Evolutionary conservation across 2,888 invertebrate genomes (phyloP).

Genomic region (Creontiades dilutus): DNA sequence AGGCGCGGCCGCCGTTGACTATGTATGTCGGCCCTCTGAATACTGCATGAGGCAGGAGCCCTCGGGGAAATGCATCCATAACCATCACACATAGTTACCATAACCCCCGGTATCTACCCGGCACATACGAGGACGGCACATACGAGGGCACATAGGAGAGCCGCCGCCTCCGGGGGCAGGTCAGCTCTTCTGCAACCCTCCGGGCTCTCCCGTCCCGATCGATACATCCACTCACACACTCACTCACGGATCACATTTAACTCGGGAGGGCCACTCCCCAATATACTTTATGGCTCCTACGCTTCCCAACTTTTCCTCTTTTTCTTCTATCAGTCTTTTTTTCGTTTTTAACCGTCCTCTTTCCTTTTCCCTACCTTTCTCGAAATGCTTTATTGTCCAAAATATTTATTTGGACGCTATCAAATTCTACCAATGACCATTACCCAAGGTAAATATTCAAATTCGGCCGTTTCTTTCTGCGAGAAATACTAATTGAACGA

Average conservation of each 20-base stretch:
- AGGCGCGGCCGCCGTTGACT: slow-evolving; percentile 57
- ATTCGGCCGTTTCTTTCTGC: too few species aligned
- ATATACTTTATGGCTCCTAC: slow-evolving; percentile 71
- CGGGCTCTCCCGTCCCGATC: slow-evolving; percentile 51
- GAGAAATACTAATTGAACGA: too few species aligned
- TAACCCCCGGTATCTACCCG: slow-evolving; percentile 58
- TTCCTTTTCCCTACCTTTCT: not conserved
- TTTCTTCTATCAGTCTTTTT: slow-evolving; percentile 63
- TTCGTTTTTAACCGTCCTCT: not conserved
- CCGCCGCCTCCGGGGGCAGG: slow-evolving; percentile 3
- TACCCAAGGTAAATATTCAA: too few species aligned
- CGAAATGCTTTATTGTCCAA: not conserved
- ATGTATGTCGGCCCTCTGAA: slow-evolving; percentile 67
- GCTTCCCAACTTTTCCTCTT: slow-evolving; percentile 70
- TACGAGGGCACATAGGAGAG: not conserved
- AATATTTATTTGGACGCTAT: not conserved
- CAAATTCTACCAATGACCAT: too few species aligned
- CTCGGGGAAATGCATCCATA: slow-evolving; percentile 68
- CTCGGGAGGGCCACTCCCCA: slow-evolving; percentile 63
- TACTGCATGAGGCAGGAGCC: slow-evolving; percentile 59
- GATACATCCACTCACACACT: slow-evolving; percentile 71
- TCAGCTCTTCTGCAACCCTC: slow-evolving; percentile 32
- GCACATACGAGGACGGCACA: not conserved
- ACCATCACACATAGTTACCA: slow-evolving; percentile 71
- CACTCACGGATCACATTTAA: slow-evolving; percentile 68